Conservation (phyloP, 2,113 vertebrate species). For the Gnathonemus longibarbis region DNA sequence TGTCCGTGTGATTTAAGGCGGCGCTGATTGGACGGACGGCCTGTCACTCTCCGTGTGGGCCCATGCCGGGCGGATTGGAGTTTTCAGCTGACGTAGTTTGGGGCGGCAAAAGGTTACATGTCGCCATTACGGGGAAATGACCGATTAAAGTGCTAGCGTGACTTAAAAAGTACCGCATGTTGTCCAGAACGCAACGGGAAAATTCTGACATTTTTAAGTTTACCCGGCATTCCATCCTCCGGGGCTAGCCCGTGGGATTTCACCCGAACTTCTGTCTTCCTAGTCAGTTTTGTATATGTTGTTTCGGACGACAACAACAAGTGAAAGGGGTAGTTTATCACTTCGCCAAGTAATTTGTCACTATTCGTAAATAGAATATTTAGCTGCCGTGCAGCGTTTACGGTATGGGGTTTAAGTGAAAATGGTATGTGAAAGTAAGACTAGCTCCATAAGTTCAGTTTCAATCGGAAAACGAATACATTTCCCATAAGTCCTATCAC, state of each 20-base stretch:
- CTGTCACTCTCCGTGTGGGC: constrained; percentile 35
- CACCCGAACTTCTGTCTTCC: not conserved
- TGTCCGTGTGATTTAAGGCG: constrained; percentile 21
- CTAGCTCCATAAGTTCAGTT: not conserved
- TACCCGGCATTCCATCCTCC: not conserved
- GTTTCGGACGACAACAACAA: not conserved
- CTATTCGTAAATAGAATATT: not conserved
- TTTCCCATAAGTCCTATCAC: constrained; percentile 11
- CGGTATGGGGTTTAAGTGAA: not conserved
- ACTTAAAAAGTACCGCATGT: not conserved
- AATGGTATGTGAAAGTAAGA: constrained; percentile 1
- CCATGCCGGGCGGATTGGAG: constrained; percentile 18
- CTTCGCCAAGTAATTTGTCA: not conserved
- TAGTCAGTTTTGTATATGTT: not conserved
- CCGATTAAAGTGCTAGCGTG: not conserved
- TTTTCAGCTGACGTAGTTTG: constrained; percentile 18
- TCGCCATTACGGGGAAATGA: constrained; percentile 6
- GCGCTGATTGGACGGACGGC: constrained; percentile 38
- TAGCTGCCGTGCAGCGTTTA: not conserved
- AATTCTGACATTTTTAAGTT: not conserved
- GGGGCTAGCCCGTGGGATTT: not conserved
- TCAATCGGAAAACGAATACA: not conserved
- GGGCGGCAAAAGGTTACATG: constrained; percentile 10
- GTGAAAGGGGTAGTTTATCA: not conserved
- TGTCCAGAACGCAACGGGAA: not conserved